Base-by-base conservation (phyloP, 2,888 invertebrate genomes). In the Himalopsyche anomala region DNA sequence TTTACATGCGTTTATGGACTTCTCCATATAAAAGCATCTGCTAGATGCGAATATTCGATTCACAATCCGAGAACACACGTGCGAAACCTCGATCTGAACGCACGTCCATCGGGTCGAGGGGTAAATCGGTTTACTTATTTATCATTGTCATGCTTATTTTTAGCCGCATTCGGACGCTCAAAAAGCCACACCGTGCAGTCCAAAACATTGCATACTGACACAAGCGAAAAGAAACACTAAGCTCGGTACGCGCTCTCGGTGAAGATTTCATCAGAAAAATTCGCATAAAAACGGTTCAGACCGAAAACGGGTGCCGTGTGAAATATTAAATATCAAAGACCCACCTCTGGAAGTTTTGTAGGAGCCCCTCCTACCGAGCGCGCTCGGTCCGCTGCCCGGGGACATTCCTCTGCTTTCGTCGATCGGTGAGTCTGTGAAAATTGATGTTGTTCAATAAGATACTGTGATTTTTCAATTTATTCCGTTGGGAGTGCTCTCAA, bases 271-370 rank as follows among this genome's bases (percentile, higher is more conserved):
- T 19, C 28, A 62, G 28, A 62, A 62, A 62, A 62, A 62, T 19
- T 28, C 62, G 19, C 11, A 62, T 62, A 28, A 56, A 45, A 51
- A 51, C 51, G 15, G 51, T 62, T 62, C 19, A 62, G 15, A 62
- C 62, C 62, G 28, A 62, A 62, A 62, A 62, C 62, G n/a, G 8
- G 62, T 19, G 62, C 62, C 28, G 28, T 11, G 28, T 19, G 51
- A 51, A 28, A 28, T 62, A 62, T 19, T n/a, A 36, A 74, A 36
- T 15, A 74, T 36, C 15, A 5, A 4, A 79, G 5, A 92, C 95
- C 93, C 92, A 97, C 97, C 97, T 95, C 97, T 93, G 89, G 97
- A 97, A 85, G 96, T 97, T 93, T 97, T 97, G 94, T 97, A 97
- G 79, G 97, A 97, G 92, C 97, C 96, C 90, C 97, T 95, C 55